phyloP scores from a whole-genome alignment of 2,797 vertebrate species.

The Vultur gryphus region DNA sequence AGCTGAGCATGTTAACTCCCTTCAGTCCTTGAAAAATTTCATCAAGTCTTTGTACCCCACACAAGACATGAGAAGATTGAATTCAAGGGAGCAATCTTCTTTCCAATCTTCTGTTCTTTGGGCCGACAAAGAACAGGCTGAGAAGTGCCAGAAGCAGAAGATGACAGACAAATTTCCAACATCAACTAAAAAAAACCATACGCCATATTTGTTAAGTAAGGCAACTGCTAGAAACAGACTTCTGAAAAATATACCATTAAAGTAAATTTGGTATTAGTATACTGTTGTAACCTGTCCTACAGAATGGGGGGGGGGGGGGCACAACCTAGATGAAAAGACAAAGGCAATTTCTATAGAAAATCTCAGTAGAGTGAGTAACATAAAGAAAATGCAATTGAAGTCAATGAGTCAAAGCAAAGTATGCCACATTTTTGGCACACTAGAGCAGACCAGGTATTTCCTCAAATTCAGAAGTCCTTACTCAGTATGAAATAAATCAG shows the following conservation, averaged over 20 bases:
- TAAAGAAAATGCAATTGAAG: neutral
- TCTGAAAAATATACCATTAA: neutral
- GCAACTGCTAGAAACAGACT: neutral
- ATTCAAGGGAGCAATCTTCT: neutral
- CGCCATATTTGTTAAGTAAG: neutral
- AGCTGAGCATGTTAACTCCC: neutral
- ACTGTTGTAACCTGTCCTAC: neutral
- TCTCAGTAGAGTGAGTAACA: neutral
- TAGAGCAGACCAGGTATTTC: neutral
- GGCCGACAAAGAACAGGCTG: neutral
- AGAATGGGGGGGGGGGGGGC: fast-evolving
- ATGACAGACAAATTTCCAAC: neutral
- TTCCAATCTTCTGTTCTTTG: neutral
- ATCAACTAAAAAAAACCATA: neutral
- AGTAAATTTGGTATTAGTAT: neutral
- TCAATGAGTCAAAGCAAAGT: neutral
- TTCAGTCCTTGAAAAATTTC: neutral
- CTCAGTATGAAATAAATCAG: neutral
- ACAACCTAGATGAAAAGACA: neutral
- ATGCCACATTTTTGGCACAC: neutral
- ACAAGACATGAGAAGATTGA: neutral
- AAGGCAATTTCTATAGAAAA: neutral
- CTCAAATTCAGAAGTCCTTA: neutral
- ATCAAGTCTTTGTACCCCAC: neutral
- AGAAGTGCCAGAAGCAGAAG: neutral